Base-by-base conservation (phyloP, 2,888 invertebrate genomes). In the Athalia rosae region DNA sequence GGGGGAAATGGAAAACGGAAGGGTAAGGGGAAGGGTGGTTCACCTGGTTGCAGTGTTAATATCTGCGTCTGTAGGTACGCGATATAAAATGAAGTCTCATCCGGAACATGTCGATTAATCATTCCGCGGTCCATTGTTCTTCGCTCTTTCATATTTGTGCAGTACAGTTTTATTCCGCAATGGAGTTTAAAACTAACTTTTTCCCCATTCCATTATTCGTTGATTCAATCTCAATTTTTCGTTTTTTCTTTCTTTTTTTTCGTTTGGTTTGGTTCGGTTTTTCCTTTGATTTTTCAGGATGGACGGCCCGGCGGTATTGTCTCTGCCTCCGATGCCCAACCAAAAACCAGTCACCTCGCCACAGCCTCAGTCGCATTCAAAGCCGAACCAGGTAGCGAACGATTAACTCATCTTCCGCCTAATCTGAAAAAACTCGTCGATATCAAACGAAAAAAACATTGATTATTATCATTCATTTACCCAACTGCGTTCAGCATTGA, bases 371-470 rank as follows among this genome's bases (percentile, higher is more conserved):
- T 87, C 92, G 71, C 91, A 88, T 81, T 89, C 91, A 53, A 92
- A 92, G 89, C 92, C 92, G 9, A 92, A 92, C 85, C 92, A 92
- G 90, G 92, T 92, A 89, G 78, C 76, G 79, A 74, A 28, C 61
- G 74, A 74, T 74, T 74, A 74, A 41, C 71, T 47, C 58, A 71
- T 45, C 58, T 58, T 71, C 13, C 45, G 45, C 28, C 28, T 28
- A 58, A 8, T 58, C 58, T 43, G 43, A 7, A 56, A 56, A 71
- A 56, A n/a, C 53, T 53, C 69, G 28, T 45, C 5, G 8, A 8
- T 71, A 11, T 62, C 59, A 69, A 15, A 63, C 77, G 43, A 11
- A 28, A 28, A 28, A 28, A 28, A 28, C n/a, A n/a, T n/a, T n/a
- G 2, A 28, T 28, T 28, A 28, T 28, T 28, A 28, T 28, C 28